A percentile compares a stretch with the other conserved stretches of the same genome.
phyloP scores from a whole-genome alignment of 2,888 invertebrate species.

The Dugesia japonica region DNA sequence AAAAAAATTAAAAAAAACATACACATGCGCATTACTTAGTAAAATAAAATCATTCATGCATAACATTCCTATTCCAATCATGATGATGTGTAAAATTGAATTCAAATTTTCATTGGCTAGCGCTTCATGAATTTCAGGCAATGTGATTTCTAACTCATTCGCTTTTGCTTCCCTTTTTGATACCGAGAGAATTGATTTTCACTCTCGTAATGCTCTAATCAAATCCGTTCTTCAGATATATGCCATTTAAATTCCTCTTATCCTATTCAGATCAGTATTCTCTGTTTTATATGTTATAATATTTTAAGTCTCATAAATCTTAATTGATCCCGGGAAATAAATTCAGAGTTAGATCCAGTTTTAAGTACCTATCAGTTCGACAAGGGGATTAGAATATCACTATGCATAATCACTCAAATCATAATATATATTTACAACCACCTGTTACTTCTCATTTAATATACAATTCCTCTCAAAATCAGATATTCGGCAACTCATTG shows the following conservation, averaged over 20 bases:
- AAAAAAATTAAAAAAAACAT: background rate
- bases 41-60: background rate
- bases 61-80: background rate
- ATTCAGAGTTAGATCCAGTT: constrained; percentile 16
- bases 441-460: constrained; percentile 15
- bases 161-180: background rate
- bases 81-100: background rate
- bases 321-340: constrained; percentile 16
- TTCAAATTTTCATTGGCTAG: background rate
- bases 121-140: background rate
- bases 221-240: constrained; percentile 15
- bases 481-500: constrained; percentile 4
- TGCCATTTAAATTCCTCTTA: constrained; percentile 20
- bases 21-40: background rate
- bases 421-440: constrained; percentile 20
- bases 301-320: constrained; percentile 20
- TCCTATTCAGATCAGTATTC: constrained; percentile 14
- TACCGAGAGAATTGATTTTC: constrained; percentile 20
- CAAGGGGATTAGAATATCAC: constrained; percentile 5
- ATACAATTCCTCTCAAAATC: background rate
- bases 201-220: constrained; percentile 7
- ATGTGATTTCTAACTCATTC: constrained; percentile 16
- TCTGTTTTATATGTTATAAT: constrained; percentile 7
- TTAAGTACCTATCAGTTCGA: constrained; percentile 15
- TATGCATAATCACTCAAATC: constrained; percentile 20